A percentile compares a stretch with the other conserved stretches of the same genome.
phyloP scores from a whole-genome alignment of 2,888 invertebrate genomes.

The Amblyteles armatorius region DNA sequence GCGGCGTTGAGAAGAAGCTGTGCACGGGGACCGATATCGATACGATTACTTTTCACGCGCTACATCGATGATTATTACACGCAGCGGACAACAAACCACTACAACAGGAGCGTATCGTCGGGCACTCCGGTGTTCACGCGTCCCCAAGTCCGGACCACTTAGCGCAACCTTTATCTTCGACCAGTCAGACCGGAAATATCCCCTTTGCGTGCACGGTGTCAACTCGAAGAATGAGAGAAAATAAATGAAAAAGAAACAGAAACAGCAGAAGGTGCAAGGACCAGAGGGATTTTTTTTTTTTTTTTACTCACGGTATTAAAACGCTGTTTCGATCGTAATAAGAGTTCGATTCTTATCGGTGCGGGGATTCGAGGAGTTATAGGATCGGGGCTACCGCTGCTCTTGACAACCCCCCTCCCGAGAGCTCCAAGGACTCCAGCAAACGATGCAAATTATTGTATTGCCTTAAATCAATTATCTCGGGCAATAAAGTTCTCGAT shows the following conservation, averaged over 20 bases:
- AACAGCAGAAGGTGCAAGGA: slow-evolving; percentile 21
- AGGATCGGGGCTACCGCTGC: slow-evolving; percentile 32
- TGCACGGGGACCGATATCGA: slow-evolving; percentile 58
- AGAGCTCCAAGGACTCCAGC: slow-evolving; percentile 1
- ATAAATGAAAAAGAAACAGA: not conserved
- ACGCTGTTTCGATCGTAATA: slow-evolving; percentile 63
- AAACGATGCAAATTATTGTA: slow-evolving; percentile 57
- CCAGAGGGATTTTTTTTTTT: slow-evolving; percentile 51
- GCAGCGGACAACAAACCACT: slow-evolving; percentile 8
- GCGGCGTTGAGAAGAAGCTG: slow-evolving; percentile 31
- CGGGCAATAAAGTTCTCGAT: slow-evolving; percentile 55
- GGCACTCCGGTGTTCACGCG: slow-evolving; percentile 54
- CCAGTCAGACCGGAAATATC: slow-evolving; percentile 72
- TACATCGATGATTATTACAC: slow-evolving; percentile 55
- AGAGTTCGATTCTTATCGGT: slow-evolving; percentile 65
- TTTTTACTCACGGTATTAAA: slow-evolving; percentile 51
- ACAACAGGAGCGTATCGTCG: slow-evolving; percentile 46
- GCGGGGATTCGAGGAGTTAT: slow-evolving; percentile 51
- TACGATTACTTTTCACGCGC: slow-evolving; percentile 68
- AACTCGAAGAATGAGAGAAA: slow-evolving; percentile 23
- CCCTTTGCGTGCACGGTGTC: slow-evolving; percentile 33
- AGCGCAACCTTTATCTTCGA: slow-evolving; percentile 69
- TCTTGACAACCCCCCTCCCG: not conserved
- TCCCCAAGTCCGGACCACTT: slow-evolving; percentile 65
- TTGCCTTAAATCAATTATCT: slow-evolving; percentile 66